phyloP scores from a whole-genome alignment of 2,113 vertebrate genomes.

The Neotoma lepida region DNA sequence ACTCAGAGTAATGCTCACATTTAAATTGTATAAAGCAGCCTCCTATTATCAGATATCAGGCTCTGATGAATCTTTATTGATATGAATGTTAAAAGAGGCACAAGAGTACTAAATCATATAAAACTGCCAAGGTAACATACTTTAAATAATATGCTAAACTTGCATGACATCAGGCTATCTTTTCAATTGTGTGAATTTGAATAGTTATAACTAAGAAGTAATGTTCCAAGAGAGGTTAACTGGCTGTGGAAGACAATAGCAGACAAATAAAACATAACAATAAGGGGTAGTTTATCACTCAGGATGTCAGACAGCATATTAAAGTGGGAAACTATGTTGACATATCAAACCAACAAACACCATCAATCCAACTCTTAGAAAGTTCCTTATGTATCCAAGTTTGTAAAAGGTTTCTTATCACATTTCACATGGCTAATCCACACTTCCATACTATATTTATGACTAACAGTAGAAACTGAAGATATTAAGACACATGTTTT shows the following conservation, averaged over 20 bases:
- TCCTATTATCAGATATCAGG: not conserved
- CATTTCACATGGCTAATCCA: not conserved
- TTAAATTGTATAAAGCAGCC: not conserved
- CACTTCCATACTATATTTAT: not conserved
- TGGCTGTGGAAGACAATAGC: not conserved
- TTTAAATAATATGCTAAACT: constrained; percentile 11
- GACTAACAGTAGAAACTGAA: not conserved
- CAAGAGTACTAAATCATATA: not conserved
- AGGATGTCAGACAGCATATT: not conserved
- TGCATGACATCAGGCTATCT: not conserved
- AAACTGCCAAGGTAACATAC: not conserved
- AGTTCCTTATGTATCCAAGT: not conserved
- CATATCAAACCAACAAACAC: not conserved
- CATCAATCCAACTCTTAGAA: not conserved
- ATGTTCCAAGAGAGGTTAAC: not conserved
- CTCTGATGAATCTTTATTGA: not conserved
- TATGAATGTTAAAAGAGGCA: not conserved
- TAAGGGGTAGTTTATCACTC: not conserved
- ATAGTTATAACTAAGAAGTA: not conserved
- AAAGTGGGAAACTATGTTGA: not conserved
- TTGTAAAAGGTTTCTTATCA: not conserved
- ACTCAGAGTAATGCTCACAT: not conserved
- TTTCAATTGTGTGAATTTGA: not conserved
- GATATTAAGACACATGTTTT: not conserved
- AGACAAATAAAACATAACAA: not conserved